Conservation (phyloP, 1,140 invertebrate genomes). For the Polypedilum vanderplanki region DNA sequence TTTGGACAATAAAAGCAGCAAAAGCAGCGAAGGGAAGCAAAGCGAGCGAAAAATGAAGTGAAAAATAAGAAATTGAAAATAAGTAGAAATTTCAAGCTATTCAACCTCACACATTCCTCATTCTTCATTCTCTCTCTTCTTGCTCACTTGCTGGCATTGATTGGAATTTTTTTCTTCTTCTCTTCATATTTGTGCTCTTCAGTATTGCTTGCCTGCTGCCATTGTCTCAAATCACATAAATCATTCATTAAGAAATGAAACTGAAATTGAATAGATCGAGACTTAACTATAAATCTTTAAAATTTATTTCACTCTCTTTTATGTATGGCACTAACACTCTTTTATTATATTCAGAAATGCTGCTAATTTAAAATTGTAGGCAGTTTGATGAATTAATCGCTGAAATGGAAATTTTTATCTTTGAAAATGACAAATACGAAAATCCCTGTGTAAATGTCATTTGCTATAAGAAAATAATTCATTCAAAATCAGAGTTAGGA, state of each 20-base stretch:
- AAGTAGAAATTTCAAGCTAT: no score
- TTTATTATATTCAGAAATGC: no score
- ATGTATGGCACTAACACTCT: no score
- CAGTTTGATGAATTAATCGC: no score
- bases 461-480: no score
- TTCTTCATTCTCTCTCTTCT: not conserved
- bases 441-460: no score
- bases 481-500: no score
- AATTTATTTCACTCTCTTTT: constrained; percentile 16
- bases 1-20: constrained; percentile 5
- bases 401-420: no score
- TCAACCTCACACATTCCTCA: constrained; percentile 8
- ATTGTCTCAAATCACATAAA: constrained; percentile 19
- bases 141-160: not conserved
- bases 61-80: not conserved
- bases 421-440: no score
- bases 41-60: not conserved
- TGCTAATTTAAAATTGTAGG: no score
- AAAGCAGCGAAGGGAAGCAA: not conserved
- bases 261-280: constrained; percentile 3
- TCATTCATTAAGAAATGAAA: constrained; percentile 19
- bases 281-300: constrained; percentile 20
- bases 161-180: not conserved
- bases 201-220: not conserved
- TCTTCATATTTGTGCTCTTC: no score